A percentile compares a stretch with the other conserved stretches of the same genome.
Conservation (phyloP, 2,888 invertebrate species). For the Epirrhoe tristata region DNA sequence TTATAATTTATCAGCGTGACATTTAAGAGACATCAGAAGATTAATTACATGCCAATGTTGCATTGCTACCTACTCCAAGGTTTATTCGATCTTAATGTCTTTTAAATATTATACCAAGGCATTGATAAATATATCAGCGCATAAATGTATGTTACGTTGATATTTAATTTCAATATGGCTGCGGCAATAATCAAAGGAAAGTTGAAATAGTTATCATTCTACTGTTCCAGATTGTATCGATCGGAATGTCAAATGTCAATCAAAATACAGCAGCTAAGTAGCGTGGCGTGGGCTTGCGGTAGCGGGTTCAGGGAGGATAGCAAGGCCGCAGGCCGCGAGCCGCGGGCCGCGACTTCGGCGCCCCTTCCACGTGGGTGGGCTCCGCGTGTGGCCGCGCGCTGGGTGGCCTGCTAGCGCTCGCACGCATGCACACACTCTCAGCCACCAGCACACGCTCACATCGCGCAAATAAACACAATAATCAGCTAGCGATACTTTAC, state of each 20-base stretch:
- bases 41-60: slow-evolving; percentile 22
- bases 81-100: slow-evolving; percentile 11
- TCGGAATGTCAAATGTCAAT: slow-evolving; percentile 71
- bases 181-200: slow-evolving; percentile 20
- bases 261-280: slow-evolving; percentile 49
- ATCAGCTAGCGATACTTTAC: slow-evolving; percentile 84
- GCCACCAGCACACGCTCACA: slow-evolving; percentile 71
- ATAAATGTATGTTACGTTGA: background rate
- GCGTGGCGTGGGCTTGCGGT: slow-evolving; percentile 36
- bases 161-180: slow-evolving; percentile 1
- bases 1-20: slow-evolving; percentile 21
- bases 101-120: background rate
- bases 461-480: slow-evolving; percentile 84
- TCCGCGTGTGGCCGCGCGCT: slow-evolving; percentile 83
- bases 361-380: slow-evolving; percentile 83
- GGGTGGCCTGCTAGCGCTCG: slow-evolving; percentile 79
- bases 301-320: slow-evolving; percentile 44
- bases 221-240: slow-evolving; percentile 35
- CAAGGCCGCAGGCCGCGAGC: slow-evolving; percentile 44
- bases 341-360: slow-evolving; percentile 73
- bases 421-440: slow-evolving; percentile 72
- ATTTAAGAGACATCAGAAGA: slow-evolving; percentile 33
- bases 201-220: slow-evolving; percentile 23
- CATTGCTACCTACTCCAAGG: slow-evolving; percentile 8
- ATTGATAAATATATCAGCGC: background rate